phyloP scores from a whole-genome alignment of 2,888 invertebrate species.

The Maniola hyperantus region DNA sequence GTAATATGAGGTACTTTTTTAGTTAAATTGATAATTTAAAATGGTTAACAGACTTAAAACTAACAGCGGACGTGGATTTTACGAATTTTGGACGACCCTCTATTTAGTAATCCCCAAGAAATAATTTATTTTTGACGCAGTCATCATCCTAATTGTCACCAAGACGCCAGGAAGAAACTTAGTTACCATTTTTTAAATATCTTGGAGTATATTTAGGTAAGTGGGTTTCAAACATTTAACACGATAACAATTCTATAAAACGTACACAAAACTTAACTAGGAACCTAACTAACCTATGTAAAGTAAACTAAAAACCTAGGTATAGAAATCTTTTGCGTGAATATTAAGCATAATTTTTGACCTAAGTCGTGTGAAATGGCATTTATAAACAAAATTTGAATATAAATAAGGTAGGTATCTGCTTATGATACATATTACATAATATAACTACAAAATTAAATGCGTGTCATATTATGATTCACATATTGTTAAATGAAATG shows the following conservation, averaged over 20 bases:
- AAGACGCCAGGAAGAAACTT: neutral
- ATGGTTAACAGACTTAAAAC: too few relatives aligned
- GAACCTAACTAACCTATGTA: too few relatives aligned
- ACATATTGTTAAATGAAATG: neutral
- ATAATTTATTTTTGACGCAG: too few relatives aligned
- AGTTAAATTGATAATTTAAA: too few relatives aligned
- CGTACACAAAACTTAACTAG: too few relatives aligned
- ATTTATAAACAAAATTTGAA: constrained; percentile 9
- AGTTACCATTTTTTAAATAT: neutral
- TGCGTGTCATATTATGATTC: neutral
- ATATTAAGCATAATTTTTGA: neutral
- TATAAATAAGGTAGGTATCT: neutral
- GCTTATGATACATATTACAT: neutral
- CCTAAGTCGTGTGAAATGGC: constrained; percentile 16
- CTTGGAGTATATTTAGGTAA: neutral
- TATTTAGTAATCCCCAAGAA: too few relatives aligned
- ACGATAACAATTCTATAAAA: too few relatives aligned
- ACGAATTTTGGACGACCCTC: too few relatives aligned
- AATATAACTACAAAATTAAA: constrained; percentile 8
- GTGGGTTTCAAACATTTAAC: too few relatives aligned
- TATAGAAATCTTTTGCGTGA: neutral
- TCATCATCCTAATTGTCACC: neutral
- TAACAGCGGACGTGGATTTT: too few relatives aligned
- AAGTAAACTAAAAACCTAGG: neutral
- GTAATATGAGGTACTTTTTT: too few relatives aligned